Percentiles rank a stretch among this genome's conserved stretches.
Conservation (phyloP, 1,140 invertebrate genomes). For the Phocides pigmalion region DNA sequence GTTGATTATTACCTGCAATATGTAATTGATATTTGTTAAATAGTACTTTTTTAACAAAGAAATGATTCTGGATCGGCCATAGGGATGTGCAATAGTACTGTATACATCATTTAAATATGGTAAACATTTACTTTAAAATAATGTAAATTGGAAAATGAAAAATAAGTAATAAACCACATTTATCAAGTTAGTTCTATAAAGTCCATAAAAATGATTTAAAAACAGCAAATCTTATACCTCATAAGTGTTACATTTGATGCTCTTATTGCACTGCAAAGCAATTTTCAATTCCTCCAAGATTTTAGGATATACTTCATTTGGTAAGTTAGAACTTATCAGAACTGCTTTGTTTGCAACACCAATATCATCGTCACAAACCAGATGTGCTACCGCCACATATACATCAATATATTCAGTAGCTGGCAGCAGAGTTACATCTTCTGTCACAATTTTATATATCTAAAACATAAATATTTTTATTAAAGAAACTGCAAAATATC, state of each 20-base stretch:
- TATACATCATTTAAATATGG: too few relatives aligned
- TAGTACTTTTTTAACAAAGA: too few relatives aligned
- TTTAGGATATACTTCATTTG: conserved; percentile 76
- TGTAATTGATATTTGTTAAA: too few relatives aligned
- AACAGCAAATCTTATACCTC: conserved; percentile 83
- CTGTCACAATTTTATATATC: conserved; percentile 67
- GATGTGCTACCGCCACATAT: conserved; percentile 82
- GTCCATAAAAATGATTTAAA: too few relatives aligned
- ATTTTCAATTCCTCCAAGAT: conserved; percentile 82
- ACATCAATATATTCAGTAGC: conserved; percentile 83
- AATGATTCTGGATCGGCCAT: too few relatives aligned
- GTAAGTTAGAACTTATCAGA: conserved; percentile 83
- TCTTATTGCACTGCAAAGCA: conserved; percentile 79
- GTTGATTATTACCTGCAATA: conserved; percentile 87
- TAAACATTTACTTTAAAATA: too few relatives aligned
- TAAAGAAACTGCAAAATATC: too few relatives aligned
- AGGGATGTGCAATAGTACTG: too few relatives aligned
- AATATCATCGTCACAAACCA: conserved; percentile 85
- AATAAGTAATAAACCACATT: too few relatives aligned
- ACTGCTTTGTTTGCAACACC: conserved; percentile 85
- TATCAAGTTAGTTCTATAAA: too few relatives aligned
- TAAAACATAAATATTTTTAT: conserved; percentile 42
- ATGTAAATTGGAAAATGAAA: too few relatives aligned
- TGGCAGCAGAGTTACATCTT: conserved; percentile 57
- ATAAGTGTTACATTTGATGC: conserved; percentile 86